A percentile compares a stretch with the other conserved stretches of the same genome.
Evolutionary conservation across 2,888 invertebrate species (phyloP).

Genomic region (Brachyptera putata): DNA sequence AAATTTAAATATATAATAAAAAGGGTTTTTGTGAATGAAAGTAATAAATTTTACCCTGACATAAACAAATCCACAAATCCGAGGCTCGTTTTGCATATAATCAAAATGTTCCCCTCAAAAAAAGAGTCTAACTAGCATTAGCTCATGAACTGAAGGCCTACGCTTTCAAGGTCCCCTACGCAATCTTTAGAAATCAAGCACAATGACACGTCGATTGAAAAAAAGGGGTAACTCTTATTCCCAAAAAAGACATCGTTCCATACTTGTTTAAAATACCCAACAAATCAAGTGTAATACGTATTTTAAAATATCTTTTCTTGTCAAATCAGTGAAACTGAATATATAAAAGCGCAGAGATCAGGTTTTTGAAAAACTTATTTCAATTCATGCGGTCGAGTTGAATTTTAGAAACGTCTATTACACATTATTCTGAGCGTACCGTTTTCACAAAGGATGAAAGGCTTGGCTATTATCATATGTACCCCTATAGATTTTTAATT

Average conservation of each 20-base stretch:
- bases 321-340: not conserved
- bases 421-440: too few species aligned
- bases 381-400: too few species aligned
- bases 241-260: too few species aligned
- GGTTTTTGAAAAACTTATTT: too few species aligned
- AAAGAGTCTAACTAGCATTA: too few species aligned
- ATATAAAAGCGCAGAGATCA: too few species aligned
- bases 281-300: too few species aligned
- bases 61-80: conserved; percentile 15
- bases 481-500: not conserved
- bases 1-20: conserved; percentile 20
- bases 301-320: too few species aligned
- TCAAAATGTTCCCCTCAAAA: conserved; percentile 12
- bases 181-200: conserved; percentile 5
- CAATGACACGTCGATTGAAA: not conserved
- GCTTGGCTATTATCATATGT: conserved; percentile 1
- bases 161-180: conserved; percentile 12
- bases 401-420: too few species aligned
- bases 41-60: conserved; percentile 13
- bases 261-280: too few species aligned
- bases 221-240: too few species aligned
- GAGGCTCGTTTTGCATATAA: conserved; percentile 10
- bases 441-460: conserved; percentile 1
- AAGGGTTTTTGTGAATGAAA: conserved; percentile 15
- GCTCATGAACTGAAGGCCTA: too few species aligned